These are phyloP conservation scores for Nothura maculosa DNA, from an alignment of 2,797 vertebrate genomes.

Conservation along the genomic window DNA sequence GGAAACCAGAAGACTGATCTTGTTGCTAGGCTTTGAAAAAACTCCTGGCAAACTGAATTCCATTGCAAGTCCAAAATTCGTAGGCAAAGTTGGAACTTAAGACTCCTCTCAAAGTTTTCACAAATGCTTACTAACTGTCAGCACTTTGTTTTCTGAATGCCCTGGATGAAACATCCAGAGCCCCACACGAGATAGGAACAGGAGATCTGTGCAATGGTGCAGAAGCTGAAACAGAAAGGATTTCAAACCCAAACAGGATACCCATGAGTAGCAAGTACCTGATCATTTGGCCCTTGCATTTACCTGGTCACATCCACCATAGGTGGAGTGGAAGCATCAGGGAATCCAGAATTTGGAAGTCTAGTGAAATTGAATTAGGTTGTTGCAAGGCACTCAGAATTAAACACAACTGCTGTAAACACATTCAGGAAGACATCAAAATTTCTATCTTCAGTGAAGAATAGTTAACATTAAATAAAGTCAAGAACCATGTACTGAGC, in stretches of 20 bases:
- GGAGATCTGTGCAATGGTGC: background rate
- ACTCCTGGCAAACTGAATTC: background rate
- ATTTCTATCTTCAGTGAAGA: rapidly evolving
- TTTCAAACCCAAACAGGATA: background rate
- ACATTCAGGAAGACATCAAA: background rate
- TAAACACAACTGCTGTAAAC: background rate
- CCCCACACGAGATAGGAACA: background rate
- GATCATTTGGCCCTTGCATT: rapidly evolving
- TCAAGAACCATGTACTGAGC: background rate
- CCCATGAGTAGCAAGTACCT: background rate
- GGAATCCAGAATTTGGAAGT: background rate
- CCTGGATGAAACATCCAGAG: background rate
- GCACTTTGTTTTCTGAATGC: background rate
- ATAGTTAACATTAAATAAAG: background rate
- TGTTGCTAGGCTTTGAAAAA: background rate
- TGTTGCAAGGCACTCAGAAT: background rate
- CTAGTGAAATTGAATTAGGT: background rate
- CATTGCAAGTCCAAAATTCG: background rate
- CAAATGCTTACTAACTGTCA: background rate
- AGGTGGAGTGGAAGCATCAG: background rate
- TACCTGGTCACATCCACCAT: background rate
- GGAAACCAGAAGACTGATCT: background rate
- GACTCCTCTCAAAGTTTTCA: background rate
- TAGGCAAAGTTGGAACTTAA: background rate
- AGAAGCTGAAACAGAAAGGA: background rate